Percentiles rank a stretch among this genome's conserved stretches.
Evolutionary conservation across 1,140 invertebrate genomes (phyloP).

Genomic region (Propsilocerus akamusi): DNA sequence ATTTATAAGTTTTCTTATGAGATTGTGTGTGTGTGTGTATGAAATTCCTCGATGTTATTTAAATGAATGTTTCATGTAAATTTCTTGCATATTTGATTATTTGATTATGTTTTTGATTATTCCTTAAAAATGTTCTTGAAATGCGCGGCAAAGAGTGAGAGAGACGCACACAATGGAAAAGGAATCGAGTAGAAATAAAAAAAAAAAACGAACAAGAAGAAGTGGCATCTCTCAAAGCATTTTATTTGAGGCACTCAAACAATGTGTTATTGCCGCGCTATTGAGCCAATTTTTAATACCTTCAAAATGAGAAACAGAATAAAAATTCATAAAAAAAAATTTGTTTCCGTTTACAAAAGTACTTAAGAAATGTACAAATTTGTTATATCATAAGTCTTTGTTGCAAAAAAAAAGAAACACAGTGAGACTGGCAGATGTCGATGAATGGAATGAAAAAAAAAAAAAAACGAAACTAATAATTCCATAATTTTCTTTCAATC

Average conservation of each 20-base stretch:
- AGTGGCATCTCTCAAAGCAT: no score
- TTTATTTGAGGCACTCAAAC: background rate
- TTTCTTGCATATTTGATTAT: conserved; percentile 2
- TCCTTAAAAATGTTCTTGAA: no score
- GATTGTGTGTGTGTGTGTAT: background rate
- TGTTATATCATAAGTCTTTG: background rate
- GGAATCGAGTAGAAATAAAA: background rate
- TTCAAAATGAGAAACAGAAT: background rate
- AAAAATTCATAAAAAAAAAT: no score
- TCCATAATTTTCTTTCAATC: conserved; percentile 3
- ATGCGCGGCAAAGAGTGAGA: no score
- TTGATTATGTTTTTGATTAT: background rate
- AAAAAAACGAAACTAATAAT: background rate
- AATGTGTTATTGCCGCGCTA: background rate
- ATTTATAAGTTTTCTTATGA: background rate
- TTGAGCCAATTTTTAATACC: background rate
- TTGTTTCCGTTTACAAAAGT: conserved; percentile 2
- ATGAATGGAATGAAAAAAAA: background rate
- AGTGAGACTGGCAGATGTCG: background rate
- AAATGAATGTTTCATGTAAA: conserved; percentile 4
- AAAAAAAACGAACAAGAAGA: background rate
- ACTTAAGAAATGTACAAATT: background rate
- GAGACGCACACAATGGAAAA: no score
- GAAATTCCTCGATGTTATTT: conserved; percentile 2
- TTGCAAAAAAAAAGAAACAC: background rate